Evolutionary conservation across 2,113 vertebrate genomes (phyloP), one percentile per base, ranked within the genome.

Genomic region (Seriola rivoliana): DNA sequence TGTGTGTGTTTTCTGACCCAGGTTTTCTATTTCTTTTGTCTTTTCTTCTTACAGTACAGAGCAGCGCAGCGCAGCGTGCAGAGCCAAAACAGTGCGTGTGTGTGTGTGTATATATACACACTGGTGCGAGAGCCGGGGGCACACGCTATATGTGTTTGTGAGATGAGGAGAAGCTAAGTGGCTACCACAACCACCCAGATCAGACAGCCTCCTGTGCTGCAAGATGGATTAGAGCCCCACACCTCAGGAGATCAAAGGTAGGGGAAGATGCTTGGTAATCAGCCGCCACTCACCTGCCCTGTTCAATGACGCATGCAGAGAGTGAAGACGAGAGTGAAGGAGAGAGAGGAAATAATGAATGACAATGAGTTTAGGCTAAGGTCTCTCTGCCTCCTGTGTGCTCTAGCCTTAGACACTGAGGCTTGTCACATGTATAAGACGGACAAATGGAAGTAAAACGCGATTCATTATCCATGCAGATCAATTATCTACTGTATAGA

Each of bases 161-260:
- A 92, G 91, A 93, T 93, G 93, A 89, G 81, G 91, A 93, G 89
- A 82, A 88, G 81, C 89, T 92, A 90, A 93, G 90, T 89, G 89
- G 87, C 86, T 71, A 82, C 85, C 80, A 73, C 83, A 84, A 89
- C 84, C 81, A 81, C 69, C 78, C 55, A 85, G 77, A 91, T 85
- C 89, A 93, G 80, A 92, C 86, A 62, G 83, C 72, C 71, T 80
- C 74, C 86, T 85, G 80, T 64, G 67, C 86, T 80, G 89, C 83
- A 94, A 87, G 82, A 96, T 95, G 92, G 92, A 95, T 90, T 95
- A 95, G 90, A 93, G 83, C 78, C 91, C 85, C 84, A 77, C 91
- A 92, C 88, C 87, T 92, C 93, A 85, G 91, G 84, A 94, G 89
- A 94, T 93, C 95, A 93, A 95, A 95, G 95, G 95, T 95, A 94